A percentile compares a stretch with the other conserved stretches of the same genome.
Evolutionary conservation across 2,888 invertebrate species (phyloP).

Genomic region (Hirtodrosophila duncani): DNA sequence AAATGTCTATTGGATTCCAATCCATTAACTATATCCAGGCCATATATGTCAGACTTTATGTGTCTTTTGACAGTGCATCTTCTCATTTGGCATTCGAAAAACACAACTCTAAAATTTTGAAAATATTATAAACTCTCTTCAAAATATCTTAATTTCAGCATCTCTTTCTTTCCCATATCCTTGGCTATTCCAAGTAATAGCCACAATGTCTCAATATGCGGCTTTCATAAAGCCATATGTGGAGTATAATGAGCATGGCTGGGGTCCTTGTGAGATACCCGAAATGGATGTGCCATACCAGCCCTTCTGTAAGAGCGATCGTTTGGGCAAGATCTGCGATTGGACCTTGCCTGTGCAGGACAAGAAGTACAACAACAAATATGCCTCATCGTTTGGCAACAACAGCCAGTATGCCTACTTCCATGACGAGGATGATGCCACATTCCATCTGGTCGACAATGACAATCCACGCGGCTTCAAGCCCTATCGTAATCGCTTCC

Average conservation of each 20-base stretch:
- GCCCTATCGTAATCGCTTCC: slow-evolving; percentile 92
- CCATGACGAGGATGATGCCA: slow-evolving; percentile 98
- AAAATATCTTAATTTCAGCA: too few species aligned
- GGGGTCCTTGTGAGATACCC: slow-evolving; percentile 97
- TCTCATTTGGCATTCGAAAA: too few species aligned
- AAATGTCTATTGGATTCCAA: too few species aligned
- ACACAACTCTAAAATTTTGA: too few species aligned
- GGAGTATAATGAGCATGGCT: slow-evolving; percentile 82
- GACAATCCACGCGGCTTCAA: slow-evolving; percentile 86
- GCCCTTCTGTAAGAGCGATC: slow-evolving; percentile 98
- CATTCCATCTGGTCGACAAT: slow-evolving; percentile 98
- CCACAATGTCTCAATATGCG: slow-evolving; percentile 45
- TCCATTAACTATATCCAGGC: too few species aligned
- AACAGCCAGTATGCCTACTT: slow-evolving; percentile 98
- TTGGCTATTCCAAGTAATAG: too few species aligned
- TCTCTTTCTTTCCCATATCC: too few species aligned
- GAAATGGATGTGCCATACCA: slow-evolving; percentile 91
- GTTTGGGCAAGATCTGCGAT: slow-evolving; percentile 98
- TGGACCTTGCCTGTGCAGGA: slow-evolving; percentile 97
- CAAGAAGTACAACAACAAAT: slow-evolving; percentile 95
- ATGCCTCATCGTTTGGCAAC: slow-evolving; percentile 94
- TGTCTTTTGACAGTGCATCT: too few species aligned
- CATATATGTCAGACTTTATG: too few species aligned
- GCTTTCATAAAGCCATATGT: slow-evolving; percentile 74
- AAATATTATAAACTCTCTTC: too few species aligned